phyloP scores from a whole-genome alignment of 2,888 invertebrate species.

The Drosophila sordidula region DNA sequence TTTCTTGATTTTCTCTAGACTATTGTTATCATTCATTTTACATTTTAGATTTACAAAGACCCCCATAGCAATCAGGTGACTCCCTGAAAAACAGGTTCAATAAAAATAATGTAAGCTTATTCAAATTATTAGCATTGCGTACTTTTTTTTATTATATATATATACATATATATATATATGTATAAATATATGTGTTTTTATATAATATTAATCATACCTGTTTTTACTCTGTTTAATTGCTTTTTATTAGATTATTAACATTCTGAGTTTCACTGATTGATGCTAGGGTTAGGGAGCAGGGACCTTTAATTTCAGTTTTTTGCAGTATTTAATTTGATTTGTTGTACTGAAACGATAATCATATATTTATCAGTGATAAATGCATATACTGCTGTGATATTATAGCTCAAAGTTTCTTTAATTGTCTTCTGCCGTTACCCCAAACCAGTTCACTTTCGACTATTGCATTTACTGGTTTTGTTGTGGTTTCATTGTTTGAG shows the following conservation, averaged over 20 bases:
- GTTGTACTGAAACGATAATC: neutral
- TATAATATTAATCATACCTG: slow-evolving; percentile 8
- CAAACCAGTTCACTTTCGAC: neutral
- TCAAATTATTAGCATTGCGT: neutral
- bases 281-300: neutral
- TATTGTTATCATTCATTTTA: neutral
- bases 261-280: neutral
- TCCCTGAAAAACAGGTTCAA: slow-evolving; percentile 7
- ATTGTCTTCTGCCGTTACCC: no score
- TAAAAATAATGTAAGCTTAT: neutral
- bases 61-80: neutral
- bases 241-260: slow-evolving; percentile 8
- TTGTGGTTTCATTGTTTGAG: neutral
- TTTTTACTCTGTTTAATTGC: slow-evolving; percentile 11
- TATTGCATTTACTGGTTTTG: neutral
- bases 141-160: neutral
- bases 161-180: neutral
- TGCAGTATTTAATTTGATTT: neutral
- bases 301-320: slow-evolving; percentile 11
- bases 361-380: neutral
- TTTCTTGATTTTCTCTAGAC: neutral
- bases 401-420: neutral
- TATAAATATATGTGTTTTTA: neutral
- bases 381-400: neutral
- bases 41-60: neutral